Conservation (phyloP, 2,888 invertebrate species). For the Andrena camellia region DNA sequence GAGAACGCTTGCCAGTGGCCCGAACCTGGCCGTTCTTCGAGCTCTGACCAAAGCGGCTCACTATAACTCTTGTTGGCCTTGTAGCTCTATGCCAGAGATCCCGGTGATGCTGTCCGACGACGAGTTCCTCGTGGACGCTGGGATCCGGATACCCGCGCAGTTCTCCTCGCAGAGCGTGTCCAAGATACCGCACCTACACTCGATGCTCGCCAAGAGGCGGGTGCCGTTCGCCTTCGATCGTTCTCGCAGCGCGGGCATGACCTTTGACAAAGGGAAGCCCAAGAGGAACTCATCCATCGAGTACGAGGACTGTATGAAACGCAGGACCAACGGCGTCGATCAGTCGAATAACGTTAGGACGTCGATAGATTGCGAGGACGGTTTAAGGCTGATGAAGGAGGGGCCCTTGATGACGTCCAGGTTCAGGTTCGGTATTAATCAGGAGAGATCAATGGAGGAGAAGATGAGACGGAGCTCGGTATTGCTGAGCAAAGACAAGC, state of each 20-base stretch:
- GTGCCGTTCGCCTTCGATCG: constrained; percentile 67
- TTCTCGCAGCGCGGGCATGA: constrained; percentile 67
- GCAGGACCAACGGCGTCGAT: constrained; percentile 68
- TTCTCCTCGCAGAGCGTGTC: constrained; percentile 79
- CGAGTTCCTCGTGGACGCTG: constrained; percentile 83
- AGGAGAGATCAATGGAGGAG: constrained; percentile 65
- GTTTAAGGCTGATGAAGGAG: constrained; percentile 68
- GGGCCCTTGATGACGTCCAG: constrained; percentile 67
- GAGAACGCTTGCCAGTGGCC: constrained; percentile 56
- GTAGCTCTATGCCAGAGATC: constrained; percentile 83
- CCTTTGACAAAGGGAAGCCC: constrained; percentile 71
- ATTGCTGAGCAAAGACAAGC: constrained; percentile 75
- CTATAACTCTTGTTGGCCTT: constrained; percentile 83
- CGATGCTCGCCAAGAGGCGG: constrained; percentile 75
- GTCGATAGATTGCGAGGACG: constrained; percentile 79
- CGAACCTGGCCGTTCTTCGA: constrained; percentile 72
- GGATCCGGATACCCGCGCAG: constrained; percentile 82
- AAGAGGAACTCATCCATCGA: constrained; percentile 73
- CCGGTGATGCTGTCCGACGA: constrained; percentile 82
- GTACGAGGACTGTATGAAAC: constrained; percentile 78
- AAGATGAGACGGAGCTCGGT: constrained; percentile 75
- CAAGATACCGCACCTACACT: constrained; percentile 81
- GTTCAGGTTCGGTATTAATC: constrained; percentile 65
- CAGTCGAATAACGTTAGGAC: constrained; percentile 65
- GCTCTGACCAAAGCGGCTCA: constrained; percentile 75